Evolutionary conservation across 1,140 invertebrate species (phyloP).

Genomic region (Berghia stephanieae): DNA sequence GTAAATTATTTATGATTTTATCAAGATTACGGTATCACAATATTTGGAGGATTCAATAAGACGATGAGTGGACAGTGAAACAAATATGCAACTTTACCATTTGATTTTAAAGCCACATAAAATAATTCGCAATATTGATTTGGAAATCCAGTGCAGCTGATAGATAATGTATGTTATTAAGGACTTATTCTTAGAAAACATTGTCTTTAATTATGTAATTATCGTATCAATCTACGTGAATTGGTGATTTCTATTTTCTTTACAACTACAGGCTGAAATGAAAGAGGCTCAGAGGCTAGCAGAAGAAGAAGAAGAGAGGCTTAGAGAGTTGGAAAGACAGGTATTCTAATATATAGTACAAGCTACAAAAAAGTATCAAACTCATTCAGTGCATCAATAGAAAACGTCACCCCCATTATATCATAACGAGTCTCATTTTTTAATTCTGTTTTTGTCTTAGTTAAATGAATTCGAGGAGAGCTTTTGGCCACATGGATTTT

Average conservation of each 20-base stretch:
- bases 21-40: no score
- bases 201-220: background rate
- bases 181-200: background rate
- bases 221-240: no score
- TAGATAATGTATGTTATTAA: background rate
- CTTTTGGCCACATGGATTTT: no score
- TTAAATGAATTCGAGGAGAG: no score
- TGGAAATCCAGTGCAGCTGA: background rate
- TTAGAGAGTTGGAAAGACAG: slow-evolving; percentile 53
- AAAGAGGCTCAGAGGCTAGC: slow-evolving; percentile 40
- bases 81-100: background rate
- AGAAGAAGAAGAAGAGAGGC: slow-evolving; percentile 50
- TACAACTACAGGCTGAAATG: slow-evolving; percentile 44
- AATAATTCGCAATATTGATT: background rate
- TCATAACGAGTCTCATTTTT: no score
- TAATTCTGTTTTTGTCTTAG: no score
- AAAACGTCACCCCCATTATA: no score
- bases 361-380: no score
- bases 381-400: no score
- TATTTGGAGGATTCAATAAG: no score
- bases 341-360: no score
- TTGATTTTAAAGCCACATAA: background rate
- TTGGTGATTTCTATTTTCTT: slow-evolving; percentile 13
- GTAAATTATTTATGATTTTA: no score
- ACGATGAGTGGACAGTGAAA: background rate